These are phyloP conservation scores for Dolichallabes microphthalmus DNA, from an alignment of 2,113 vertebrate species.

Conservation along the genomic window DNA sequence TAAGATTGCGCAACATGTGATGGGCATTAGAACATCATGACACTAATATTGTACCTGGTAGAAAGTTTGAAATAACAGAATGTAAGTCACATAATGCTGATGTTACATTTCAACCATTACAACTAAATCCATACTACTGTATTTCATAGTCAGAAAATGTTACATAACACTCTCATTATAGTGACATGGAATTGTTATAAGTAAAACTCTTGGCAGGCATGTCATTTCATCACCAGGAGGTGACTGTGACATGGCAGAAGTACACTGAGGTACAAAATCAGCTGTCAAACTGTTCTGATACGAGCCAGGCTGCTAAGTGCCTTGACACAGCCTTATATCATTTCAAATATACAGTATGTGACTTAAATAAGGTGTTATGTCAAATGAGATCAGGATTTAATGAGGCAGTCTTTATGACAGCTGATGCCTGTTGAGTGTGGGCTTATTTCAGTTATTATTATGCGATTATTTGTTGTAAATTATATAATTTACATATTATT, in stretches of 20 bases:
- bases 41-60: not conserved
- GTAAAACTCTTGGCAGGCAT: slow-evolving; percentile 3
- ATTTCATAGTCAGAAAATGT: not conserved
- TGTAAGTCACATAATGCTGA: not conserved
- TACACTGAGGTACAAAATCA: slow-evolving; percentile 5
- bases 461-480: not conserved
- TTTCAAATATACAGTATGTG: slow-evolving; percentile 1
- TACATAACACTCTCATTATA: not conserved
- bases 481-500: not conserved
- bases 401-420: not conserved
- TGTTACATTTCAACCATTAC: not conserved
- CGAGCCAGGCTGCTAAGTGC: not conserved
- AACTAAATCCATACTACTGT: not conserved
- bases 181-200: not conserved
- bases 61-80: not conserved
- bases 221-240: slow-evolving; percentile 1
- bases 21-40: not conserved
- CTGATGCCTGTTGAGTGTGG: not conserved
- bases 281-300: not conserved
- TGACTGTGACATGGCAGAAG: not conserved
- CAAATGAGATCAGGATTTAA: not conserved
- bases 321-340: not conserved
- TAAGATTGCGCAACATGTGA: not conserved
- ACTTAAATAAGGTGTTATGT: not conserved
- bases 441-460: not conserved